A percentile compares a stretch with the other conserved stretches of the same genome.
Evolutionary conservation across 2,797 vertebrate genomes (phyloP).

Genomic region (Phrynocephalus guinanensis): DNA sequence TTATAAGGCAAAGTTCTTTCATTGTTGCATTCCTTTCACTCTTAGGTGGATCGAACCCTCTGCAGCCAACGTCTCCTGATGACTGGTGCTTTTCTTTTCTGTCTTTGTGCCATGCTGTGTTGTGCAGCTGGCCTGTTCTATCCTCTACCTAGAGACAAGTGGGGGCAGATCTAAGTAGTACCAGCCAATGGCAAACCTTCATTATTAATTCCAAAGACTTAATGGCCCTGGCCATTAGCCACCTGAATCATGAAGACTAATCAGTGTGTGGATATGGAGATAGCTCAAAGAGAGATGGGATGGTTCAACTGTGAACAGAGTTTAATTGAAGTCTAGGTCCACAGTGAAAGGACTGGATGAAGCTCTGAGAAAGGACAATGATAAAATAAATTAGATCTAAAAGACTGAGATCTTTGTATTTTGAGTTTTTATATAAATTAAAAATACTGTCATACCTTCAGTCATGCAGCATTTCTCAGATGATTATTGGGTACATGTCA

Average conservation of each 20-base stretch:
- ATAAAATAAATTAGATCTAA: constrained; percentile 14
- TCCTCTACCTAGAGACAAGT: constrained; percentile 25
- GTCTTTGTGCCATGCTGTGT: constrained; percentile 33
- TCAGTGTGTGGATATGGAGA: background rate
- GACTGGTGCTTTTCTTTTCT: constrained; percentile 32
- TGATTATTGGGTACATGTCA: background rate
- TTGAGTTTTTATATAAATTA: background rate
- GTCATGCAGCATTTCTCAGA: background rate
- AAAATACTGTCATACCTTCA: background rate
- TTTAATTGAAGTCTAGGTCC: background rate
- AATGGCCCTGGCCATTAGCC: background rate
- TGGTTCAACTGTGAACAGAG: background rate
- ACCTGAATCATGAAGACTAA: background rate
- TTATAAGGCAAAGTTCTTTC: background rate
- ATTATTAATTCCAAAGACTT: background rate
- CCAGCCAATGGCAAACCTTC: background rate
- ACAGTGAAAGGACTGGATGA: background rate
- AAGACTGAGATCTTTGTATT: background rate
- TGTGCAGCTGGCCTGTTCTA: constrained; percentile 35
- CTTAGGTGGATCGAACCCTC: constrained; percentile 29
- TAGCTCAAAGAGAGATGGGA: background rate
- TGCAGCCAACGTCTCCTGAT: constrained; percentile 45
- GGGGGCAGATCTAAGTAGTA: constrained; percentile 25
- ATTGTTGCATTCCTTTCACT: constrained; percentile 22
- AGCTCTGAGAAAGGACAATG: background rate